Conservation (phyloP, 2,888 invertebrate species). For the Pocota personata region DNA sequence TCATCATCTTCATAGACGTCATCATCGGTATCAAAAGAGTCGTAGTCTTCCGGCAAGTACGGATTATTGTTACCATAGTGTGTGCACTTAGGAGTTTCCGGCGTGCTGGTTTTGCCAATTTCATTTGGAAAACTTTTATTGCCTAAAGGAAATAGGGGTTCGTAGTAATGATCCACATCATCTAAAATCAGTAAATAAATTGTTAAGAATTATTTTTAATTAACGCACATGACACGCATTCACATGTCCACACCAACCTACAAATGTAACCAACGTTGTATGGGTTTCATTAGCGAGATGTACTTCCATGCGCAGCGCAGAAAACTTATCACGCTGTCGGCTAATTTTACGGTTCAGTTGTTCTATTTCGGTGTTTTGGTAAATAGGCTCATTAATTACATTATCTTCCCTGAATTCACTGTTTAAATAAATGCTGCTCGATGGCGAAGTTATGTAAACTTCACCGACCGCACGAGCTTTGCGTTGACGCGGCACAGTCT, state of each 20-base stretch:
- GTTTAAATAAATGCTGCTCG: constrained; percentile 80
- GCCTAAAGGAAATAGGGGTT: constrained; percentile 84
- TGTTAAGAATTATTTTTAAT: constrained; percentile 24
- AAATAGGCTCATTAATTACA: constrained; percentile 78
- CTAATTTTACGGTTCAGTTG: constrained; percentile 69
- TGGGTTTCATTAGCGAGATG: constrained; percentile 75
- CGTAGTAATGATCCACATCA: constrained; percentile 89
- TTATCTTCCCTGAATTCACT: constrained; percentile 74
- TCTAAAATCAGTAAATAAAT: constrained; percentile 83
- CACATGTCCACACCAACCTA: constrained; percentile 78
- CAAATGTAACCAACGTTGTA: constrained; percentile 79
- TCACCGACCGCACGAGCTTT: constrained; percentile 82
- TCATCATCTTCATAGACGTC: constrained; percentile 84
- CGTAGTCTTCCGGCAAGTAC: constrained; percentile 85
- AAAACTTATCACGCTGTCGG: constrained; percentile 75
- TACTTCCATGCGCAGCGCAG: constrained; percentile 77
- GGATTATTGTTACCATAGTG: neutral
- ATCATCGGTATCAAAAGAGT: constrained; percentile 88
- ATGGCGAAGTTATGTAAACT: constrained; percentile 80
- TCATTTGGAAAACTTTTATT: constrained; percentile 74
- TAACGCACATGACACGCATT: constrained; percentile 4
- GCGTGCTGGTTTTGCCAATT: constrained; percentile 4
- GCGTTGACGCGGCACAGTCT: constrained; percentile 81
- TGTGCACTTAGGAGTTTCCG: neutral
- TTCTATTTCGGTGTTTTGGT: constrained; percentile 77